Evolutionary conservation across 2,797 vertebrate genomes (phyloP).

Genomic region (Anguilla marmorata): DNA sequence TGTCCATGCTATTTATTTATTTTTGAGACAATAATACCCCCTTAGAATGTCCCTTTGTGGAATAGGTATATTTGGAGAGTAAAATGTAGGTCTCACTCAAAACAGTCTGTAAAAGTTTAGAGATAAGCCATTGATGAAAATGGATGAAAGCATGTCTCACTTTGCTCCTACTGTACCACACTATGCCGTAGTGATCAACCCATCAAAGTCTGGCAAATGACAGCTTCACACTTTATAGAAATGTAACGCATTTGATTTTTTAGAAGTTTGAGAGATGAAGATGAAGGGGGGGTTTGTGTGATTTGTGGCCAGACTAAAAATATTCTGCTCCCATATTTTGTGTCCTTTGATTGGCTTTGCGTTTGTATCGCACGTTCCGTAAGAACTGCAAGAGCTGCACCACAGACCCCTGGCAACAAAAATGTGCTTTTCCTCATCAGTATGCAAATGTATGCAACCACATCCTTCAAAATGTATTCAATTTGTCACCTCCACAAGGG

Average conservation of each 20-base stretch:
- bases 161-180: not conserved
- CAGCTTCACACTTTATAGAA: not conserved
- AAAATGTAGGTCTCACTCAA: not conserved
- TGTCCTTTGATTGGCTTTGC: not conserved
- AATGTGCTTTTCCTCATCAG: constrained; percentile 33
- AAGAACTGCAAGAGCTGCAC: not conserved
- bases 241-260: not conserved
- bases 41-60: not conserved
- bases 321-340: not conserved
- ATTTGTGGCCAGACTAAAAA: constrained; percentile 1
- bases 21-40: no score
- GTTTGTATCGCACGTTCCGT: not conserved
- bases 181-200: not conserved
- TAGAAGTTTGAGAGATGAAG: not conserved
- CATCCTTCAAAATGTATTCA: constrained; percentile 43
- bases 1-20: no score
- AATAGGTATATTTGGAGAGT: not conserved
- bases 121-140: not conserved
- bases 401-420: constrained; percentile 13
- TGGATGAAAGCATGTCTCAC: not conserved
- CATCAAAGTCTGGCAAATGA: not conserved
- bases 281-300: not conserved
- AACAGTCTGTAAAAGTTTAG: not conserved
- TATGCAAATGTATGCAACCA: constrained; percentile 47
- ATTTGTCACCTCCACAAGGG: constrained; percentile 59